A percentile compares a stretch with the other conserved stretches of the same genome.
Conservation (phyloP, 2,113 vertebrate species). For the Trogon melanurus region DNA sequence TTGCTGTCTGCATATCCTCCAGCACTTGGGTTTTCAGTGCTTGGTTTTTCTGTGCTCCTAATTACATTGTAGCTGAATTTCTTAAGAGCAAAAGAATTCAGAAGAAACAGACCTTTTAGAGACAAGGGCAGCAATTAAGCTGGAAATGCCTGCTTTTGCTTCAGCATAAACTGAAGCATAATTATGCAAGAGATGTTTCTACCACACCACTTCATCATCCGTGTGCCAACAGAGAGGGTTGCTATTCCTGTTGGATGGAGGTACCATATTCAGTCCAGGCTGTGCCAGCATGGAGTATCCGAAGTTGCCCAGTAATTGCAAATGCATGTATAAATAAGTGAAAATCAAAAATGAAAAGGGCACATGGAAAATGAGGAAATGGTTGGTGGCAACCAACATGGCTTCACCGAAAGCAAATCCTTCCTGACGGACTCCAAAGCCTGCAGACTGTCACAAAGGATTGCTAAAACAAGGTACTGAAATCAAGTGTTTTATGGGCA, state of each 20-base stretch:
- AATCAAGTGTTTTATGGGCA: not conserved
- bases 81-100: not conserved
- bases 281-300: not conserved
- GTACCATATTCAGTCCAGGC: not conserved
- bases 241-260: not conserved
- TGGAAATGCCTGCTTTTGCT: not conserved
- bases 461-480: not conserved
- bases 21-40: not conserved
- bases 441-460: not conserved
- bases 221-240: not conserved
- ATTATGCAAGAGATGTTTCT: slow-evolving; percentile 9
- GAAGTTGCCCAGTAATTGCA: not conserved
- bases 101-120: not conserved
- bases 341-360: not conserved
- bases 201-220: not conserved
- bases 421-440: not conserved
- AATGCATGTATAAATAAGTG: not conserved
- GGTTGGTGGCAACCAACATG: too few relatives aligned
- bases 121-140: slow-evolving; percentile 25
- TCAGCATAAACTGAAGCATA: not conserved
- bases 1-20: not conserved
- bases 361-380: too few relatives aligned
- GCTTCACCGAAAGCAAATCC: too few relatives aligned
- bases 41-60: not conserved
- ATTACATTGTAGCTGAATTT: not conserved